Percentiles rank a stretch among this genome's conserved stretches.
phyloP scores from a whole-genome alignment of 2,113 vertebrate genomes.

The Spheniscus mendiculus region DNA sequence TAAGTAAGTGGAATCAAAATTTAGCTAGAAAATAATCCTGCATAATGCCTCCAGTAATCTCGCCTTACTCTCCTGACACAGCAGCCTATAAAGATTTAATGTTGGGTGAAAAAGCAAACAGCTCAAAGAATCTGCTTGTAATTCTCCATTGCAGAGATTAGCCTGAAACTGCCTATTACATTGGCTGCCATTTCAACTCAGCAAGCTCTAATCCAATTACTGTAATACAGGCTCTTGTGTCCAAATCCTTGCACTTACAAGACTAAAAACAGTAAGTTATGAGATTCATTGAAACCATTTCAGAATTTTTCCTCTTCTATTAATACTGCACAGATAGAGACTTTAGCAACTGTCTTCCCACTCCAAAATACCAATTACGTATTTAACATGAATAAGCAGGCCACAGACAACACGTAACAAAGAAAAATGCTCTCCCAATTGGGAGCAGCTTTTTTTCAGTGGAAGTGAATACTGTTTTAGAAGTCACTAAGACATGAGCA shows the following conservation, averaged over 20 bases:
- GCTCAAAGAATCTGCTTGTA: neutral
- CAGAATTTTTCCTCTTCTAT: neutral
- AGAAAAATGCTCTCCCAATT: neutral
- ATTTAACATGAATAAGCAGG: neutral
- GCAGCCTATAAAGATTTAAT: neutral
- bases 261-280: neutral
- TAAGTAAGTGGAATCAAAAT: neutral
- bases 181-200: neutral
- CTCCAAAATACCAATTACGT: neutral
- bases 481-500: neutral
- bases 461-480: neutral
- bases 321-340: neutral
- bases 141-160: slow-evolving; percentile 30
- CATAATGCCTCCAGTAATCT: neutral
- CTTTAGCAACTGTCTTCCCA: neutral
- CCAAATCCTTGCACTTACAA: neutral
- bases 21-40: neutral
- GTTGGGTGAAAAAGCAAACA: slow-evolving; percentile 35
- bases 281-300: neutral
- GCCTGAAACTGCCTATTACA: slow-evolving; percentile 9
- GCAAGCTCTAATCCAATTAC: slow-evolving; percentile 43
- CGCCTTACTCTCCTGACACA: slow-evolving; percentile 1
- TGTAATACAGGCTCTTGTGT: neutral
- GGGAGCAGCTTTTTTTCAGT: neutral
- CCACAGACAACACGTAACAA: neutral